A percentile compares a stretch with the other conserved stretches of the same genome.
Conservation (phyloP, 2,113 vertebrate species). For the Leptobrachium leishanense region DNA sequence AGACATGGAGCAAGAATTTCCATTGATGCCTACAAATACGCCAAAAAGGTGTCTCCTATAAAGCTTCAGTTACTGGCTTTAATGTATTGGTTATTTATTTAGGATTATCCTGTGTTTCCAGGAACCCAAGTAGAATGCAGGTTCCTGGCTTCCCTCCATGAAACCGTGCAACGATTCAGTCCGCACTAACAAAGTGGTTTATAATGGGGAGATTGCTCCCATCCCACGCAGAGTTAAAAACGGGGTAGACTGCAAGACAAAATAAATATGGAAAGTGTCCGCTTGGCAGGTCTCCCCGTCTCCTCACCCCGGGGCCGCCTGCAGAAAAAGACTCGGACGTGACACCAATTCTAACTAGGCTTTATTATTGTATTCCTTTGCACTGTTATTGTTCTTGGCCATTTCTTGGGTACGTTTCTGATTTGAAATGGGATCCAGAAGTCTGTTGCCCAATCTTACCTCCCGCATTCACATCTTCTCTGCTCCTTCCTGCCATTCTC, state of each 20-base stretch:
- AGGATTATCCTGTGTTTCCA: conserved; percentile 4
- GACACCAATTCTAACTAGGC: conserved; percentile 45
- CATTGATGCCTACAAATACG: no score
- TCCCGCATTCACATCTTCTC: conserved; percentile 43
- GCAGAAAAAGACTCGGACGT: conserved; percentile 46
- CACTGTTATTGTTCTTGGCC: conserved; percentile 47
- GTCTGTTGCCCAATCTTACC: conserved; percentile 46
- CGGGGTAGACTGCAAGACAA: conserved; percentile 32
- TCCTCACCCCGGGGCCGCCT: conserved; percentile 42
- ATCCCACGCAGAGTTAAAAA: conserved; percentile 25
- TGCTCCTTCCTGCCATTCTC: conserved; percentile 32
- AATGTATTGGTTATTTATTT: no score
- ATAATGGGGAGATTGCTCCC: background rate
- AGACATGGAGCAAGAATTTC: no score
- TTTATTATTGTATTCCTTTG: conserved; percentile 46
- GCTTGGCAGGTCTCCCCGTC: conserved; percentile 42
- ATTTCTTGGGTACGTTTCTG: conserved; percentile 48
- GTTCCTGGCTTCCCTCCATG: conserved; percentile 10
- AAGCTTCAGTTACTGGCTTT: no score
- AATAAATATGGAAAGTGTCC: conserved; percentile 47
- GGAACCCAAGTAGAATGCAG: conserved; percentile 18
- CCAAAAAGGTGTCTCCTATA: no score
- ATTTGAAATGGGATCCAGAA: conserved; percentile 49
- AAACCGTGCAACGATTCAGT: background rate
- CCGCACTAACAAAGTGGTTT: background rate